Evolutionary conservation across 2,797 vertebrate genomes (phyloP), one percentile per base, ranked within the genome.

Genomic region (Sphaeramia orbicularis): DNA sequence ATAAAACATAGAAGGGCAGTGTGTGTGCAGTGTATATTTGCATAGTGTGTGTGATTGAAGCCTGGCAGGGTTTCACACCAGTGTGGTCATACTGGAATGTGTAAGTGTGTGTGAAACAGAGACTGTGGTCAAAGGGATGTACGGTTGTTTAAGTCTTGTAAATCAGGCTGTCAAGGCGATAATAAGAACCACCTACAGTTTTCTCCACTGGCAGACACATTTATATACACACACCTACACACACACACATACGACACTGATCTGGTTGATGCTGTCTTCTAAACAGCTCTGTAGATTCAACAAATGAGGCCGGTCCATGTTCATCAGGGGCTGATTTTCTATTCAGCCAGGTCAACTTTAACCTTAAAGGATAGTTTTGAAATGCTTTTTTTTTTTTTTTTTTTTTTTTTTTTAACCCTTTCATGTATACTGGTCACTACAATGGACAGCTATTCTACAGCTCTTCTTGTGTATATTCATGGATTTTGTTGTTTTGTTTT

Each of bases 141-240:
- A 64, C 6, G 65, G 10, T 66, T 81, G 67, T 86, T 81, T 67
- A 86, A 84, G 41, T 65, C 63, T 40, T 62, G 27, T 84, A 72
- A 83, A 78, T 83, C 80, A 64, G 43, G 14, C 35, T 73, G 64
- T 75, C 61, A 50, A 48, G 35, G 54, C 38, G 2, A 9, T 84
- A 80, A 83, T 61, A 78, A 58, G 56, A 78, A 78, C 57, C 77
- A 74, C 56, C 65, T 63, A 36, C 54, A 57, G 38, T 21, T 62
- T 60, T 27, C 27, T 62, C 42, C 16, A 10, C 35, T 38, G 32
- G 35, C 68, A 71, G 56, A 78, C 58, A 66, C 40, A 8, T 40
- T 27, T 19, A 50, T 10, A 65, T 0, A 69, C 66, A 64, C 51
- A 68, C 54, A 78, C 57, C 15, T 7, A 69, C 64, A 55, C 48